A percentile compares a stretch with the other conserved stretches of the same genome.
phyloP scores from a whole-genome alignment of 2,888 invertebrate genomes.

The Opisthograptis luteolata region DNA sequence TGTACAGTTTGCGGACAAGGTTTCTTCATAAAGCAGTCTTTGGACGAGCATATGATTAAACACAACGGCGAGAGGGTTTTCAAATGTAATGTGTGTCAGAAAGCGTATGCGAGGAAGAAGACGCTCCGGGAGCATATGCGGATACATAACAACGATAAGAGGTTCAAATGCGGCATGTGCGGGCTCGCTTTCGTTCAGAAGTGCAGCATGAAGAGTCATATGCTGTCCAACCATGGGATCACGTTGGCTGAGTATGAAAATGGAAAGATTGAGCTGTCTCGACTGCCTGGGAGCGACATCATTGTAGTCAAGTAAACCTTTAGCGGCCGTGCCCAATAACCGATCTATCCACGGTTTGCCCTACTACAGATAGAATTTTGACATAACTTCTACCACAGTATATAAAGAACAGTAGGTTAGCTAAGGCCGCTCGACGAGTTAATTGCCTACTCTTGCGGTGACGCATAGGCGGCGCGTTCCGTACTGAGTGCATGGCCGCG shows the following conservation, averaged over 20 bases:
- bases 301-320: background rate
- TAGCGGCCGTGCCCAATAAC: too few relatives aligned
- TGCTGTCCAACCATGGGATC: constrained; percentile 71
- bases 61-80: constrained; percentile 72
- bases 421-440: too few relatives aligned
- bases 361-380: too few relatives aligned
- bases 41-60: constrained; percentile 75
- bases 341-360: too few relatives aligned
- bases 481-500: too few relatives aligned
- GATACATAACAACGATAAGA: constrained; percentile 74
- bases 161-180: constrained; percentile 72
- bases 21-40: constrained; percentile 69
- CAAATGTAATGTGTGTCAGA: constrained; percentile 66
- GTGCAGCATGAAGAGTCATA: constrained; percentile 72
- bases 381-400: too few relatives aligned
- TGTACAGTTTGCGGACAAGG: constrained; percentile 72
- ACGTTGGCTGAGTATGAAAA: constrained; percentile 64
- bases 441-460: too few relatives aligned
- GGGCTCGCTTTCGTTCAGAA: constrained; percentile 71
- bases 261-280: constrained; percentile 24
- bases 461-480: too few relatives aligned
- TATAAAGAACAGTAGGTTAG: too few relatives aligned
- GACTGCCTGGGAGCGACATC: constrained; percentile 8
- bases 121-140: constrained; percentile 73
- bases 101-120: constrained; percentile 73